Conservation (phyloP, 1,140 invertebrate species). For the Camponotus floridanus region DNA sequence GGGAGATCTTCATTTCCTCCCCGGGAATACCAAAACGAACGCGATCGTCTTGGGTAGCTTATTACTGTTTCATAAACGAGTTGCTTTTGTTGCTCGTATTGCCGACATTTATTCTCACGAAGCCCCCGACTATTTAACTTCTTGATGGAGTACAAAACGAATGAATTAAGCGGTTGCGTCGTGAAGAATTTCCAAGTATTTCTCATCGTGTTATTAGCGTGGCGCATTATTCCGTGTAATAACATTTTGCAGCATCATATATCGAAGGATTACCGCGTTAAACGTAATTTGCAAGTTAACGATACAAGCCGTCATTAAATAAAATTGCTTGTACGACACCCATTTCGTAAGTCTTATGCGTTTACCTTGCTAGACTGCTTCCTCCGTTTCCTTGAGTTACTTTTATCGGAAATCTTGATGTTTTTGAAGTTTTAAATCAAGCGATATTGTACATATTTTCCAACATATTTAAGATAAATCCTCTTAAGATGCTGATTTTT, state of each 20-base stretch:
- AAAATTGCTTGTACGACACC: neutral
- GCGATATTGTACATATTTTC: neutral
- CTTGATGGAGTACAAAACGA: conserved; percentile 28
- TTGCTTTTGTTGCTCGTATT: conserved; percentile 11
- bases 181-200: neutral
- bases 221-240: conserved; percentile 27
- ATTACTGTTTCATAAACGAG: conserved; percentile 56
- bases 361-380: neutral
- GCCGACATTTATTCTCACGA: neutral
- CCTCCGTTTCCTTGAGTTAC: neutral
- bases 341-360: neutral
- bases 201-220: neutral
- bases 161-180: conserved; percentile 6
- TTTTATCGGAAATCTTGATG: neutral
- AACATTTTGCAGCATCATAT: conserved; percentile 10
- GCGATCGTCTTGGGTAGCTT: conserved; percentile 45
- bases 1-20: conserved; percentile 62
- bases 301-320: neutral
- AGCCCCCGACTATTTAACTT: neutral
- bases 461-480: neutral
- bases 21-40: conserved; percentile 49
- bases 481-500: neutral
- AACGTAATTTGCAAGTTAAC: conserved; percentile 29
- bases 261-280: neutral
- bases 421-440: neutral